These are phyloP conservation scores for Todus mexicanus DNA, from an alignment of 2,797 vertebrate genomes.

Conservation along the genomic window DNA sequence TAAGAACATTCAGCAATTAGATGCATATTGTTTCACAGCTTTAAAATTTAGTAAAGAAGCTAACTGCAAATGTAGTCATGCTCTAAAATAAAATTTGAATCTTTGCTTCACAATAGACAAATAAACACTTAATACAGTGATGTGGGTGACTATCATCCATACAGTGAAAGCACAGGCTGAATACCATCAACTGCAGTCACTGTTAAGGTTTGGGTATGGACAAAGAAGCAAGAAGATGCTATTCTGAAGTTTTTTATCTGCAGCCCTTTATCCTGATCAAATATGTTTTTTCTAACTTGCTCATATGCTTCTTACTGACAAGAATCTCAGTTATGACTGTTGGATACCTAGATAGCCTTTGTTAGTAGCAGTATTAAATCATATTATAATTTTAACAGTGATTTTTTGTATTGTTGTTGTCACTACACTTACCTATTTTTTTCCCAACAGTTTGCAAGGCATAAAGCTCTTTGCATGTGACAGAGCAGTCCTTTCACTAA, in stretches of 20 bases:
- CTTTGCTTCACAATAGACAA: background rate
- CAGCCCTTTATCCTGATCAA: background rate
- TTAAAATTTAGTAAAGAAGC: background rate
- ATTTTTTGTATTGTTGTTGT: background rate
- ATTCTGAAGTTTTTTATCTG: background rate
- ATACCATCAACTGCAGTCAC: background rate
- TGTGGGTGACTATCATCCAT: background rate
- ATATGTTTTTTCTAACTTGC: background rate
- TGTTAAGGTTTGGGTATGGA: background rate
- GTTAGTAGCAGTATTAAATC: background rate
- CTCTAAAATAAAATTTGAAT: background rate
- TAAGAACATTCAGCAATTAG: background rate
- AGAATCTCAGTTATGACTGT: background rate
- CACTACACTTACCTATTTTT: background rate
- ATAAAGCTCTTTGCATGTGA: background rate
- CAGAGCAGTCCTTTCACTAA: background rate
- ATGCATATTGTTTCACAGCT: background rate
- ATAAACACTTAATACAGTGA: background rate
- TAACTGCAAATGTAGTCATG: background rate
- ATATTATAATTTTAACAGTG: background rate
- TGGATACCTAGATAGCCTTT: background rate
- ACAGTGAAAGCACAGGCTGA: background rate
- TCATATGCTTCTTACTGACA: background rate
- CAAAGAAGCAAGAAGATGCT: background rate
- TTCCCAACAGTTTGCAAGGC: background rate